Conservation (phyloP, 2,113 vertebrate species). For the Ailurus styani region DNA sequence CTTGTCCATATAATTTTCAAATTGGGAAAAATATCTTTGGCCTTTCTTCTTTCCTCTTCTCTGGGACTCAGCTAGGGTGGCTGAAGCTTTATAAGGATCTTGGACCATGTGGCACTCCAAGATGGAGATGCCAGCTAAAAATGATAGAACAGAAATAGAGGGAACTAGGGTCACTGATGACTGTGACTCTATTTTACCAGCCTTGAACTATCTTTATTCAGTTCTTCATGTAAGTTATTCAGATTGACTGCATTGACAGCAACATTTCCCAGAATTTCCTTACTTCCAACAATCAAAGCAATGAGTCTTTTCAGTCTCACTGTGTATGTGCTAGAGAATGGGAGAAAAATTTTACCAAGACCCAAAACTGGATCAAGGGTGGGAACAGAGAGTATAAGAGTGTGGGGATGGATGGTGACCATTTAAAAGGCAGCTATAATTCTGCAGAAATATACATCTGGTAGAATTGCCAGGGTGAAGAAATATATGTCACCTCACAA, state of each 20-base stretch:
- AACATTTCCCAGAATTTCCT: background rate
- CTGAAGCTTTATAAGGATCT: background rate
- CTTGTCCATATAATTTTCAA: background rate
- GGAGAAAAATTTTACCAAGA: background rate
- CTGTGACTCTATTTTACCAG: background rate
- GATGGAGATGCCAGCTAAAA: background rate
- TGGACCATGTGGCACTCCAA: background rate
- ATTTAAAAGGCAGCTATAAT: background rate
- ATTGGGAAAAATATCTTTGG: background rate
- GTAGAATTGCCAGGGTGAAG: background rate
- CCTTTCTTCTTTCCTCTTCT: background rate
- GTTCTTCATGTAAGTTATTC: background rate
- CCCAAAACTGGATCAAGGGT: fast-evolving
- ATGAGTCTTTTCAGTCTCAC: background rate
- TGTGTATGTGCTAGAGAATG: background rate
- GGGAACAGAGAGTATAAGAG: background rate
- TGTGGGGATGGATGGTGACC: background rate
- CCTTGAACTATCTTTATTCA: background rate
- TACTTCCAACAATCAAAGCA: background rate
- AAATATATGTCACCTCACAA: background rate
- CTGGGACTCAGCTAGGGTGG: background rate
- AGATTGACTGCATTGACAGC: background rate
- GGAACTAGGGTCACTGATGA: background rate
- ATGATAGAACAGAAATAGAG: background rate
- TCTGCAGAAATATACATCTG: background rate